A percentile compares a stretch with the other conserved stretches of the same genome.
Conservation (phyloP, 2,113 vertebrate species). For the Glareola pratincola region DNA sequence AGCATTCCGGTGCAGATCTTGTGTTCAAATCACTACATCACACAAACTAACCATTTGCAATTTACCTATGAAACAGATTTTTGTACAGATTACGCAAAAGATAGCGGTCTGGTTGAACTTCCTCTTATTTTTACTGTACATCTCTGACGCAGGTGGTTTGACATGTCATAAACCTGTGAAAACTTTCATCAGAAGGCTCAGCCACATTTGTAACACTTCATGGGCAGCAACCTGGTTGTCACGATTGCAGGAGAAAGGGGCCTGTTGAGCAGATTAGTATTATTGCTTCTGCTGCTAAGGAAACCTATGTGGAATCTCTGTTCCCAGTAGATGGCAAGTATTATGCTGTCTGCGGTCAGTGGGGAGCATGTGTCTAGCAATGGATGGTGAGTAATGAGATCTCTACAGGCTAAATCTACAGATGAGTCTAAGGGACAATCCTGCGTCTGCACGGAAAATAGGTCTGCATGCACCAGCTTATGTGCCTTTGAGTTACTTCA, state of each 20-base stretch:
- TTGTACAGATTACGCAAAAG: not conserved
- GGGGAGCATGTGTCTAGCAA: not conserved
- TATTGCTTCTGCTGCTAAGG: slow-evolving; percentile 40
- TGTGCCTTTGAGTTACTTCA: not conserved
- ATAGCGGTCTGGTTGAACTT: not conserved
- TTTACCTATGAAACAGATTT: not conserved
- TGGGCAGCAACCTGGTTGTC: not conserved
- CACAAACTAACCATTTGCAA: not conserved
- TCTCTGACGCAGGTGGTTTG: not conserved
- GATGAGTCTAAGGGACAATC: not conserved
- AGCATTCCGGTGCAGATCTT: not conserved
- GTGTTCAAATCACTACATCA: not conserved
- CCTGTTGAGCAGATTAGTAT: not conserved
- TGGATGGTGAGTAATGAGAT: not conserved
- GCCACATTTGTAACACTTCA: not conserved
- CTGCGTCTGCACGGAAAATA: not conserved
- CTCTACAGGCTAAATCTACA: not conserved
- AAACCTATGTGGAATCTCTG: not conserved
- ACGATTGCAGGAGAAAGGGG: not conserved
- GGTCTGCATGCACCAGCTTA: not conserved
- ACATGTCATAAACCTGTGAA: not conserved
- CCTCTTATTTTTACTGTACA: not conserved
- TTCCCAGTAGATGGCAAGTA: not conserved
- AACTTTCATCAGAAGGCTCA: not conserved
- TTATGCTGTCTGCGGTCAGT: not conserved